Evolutionary conservation across 1,140 invertebrate genomes (phyloP).

Genomic region (Plutomurus gul): DNA sequence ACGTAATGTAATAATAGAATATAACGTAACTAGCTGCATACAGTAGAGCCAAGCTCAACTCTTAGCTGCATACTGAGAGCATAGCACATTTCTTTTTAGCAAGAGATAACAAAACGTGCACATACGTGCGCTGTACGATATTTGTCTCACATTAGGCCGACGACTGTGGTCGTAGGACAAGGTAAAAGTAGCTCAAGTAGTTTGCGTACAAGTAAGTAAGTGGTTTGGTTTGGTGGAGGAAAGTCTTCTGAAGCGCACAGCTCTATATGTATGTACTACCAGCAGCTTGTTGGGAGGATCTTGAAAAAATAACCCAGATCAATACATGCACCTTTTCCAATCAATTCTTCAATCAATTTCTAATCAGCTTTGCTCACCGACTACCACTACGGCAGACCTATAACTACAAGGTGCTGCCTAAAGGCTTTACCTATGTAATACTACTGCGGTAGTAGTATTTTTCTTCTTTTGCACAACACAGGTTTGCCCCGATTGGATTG

Average conservation of each 20-base stretch:
- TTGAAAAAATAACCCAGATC: slow-evolving; percentile 28
- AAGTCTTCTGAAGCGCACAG: not conserved
- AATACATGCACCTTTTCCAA: slow-evolving; percentile 14
- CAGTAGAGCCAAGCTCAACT: not conserved
- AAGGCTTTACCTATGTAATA: too few relatives aligned
- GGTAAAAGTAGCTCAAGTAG: too few relatives aligned
- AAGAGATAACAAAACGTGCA: too few relatives aligned
- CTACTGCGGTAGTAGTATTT: not conserved
- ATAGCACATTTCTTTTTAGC: too few relatives aligned
- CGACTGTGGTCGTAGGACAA: too few relatives aligned
- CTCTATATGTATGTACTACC: not conserved
- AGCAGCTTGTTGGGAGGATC: not conserved
- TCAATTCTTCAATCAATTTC: slow-evolving; percentile 28
- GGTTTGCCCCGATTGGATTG: too few relatives aligned
- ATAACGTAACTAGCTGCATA: not conserved
- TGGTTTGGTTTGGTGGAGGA: too few relatives aligned
- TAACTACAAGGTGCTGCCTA: not conserved
- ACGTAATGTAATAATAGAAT: slow-evolving; percentile 1
- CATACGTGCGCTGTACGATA: too few relatives aligned
- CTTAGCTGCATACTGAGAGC: too few relatives aligned
- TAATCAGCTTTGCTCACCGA: slow-evolving; percentile 1
- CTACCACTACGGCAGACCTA: not conserved
- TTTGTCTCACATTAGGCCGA: too few relatives aligned
- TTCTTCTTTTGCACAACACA: not conserved
- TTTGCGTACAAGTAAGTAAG: too few relatives aligned